A percentile compares a stretch with the other conserved stretches of the same genome.
Evolutionary conservation across 2,888 invertebrate species (phyloP).

Genomic region (Entomobrya multifasciata): DNA sequence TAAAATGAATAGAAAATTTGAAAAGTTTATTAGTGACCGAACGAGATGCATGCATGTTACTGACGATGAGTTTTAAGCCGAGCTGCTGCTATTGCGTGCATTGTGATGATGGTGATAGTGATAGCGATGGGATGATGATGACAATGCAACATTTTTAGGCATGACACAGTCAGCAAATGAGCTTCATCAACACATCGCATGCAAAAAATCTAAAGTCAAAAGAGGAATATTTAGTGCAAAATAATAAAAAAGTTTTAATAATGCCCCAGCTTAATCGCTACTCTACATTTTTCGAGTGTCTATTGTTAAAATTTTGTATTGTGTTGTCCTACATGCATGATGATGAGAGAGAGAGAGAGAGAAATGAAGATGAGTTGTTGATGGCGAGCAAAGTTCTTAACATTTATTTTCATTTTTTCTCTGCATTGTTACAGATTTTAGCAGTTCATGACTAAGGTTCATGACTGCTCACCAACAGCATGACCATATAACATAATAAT

Average conservation of each 20-base stretch:
- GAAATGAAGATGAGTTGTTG: background rate
- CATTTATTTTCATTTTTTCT: background rate
- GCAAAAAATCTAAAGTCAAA: conserved; percentile 14
- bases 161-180: too few relatives aligned
- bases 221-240: conserved; percentile 38
- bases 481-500: background rate
- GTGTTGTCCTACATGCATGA: conserved; percentile 36
- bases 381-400: background rate
- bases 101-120: conserved; percentile 13
- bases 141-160: conserved; percentile 15
- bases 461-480: conserved; percentile 18
- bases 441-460: conserved; percentile 50
- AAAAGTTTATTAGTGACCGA: background rate
- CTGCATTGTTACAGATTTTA: conserved; percentile 12
- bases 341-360: background rate
- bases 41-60: background rate
- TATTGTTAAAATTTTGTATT: conserved; percentile 21
- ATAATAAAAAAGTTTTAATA: conserved; percentile 15
- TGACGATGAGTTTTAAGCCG: too few relatives aligned
- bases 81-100: background rate
- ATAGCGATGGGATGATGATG: too few relatives aligned
- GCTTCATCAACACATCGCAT: background rate
- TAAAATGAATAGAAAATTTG: conserved; percentile 15
- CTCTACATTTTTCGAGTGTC: background rate
- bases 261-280: conserved; percentile 4